Evolutionary conservation across 2,113 vertebrate species (phyloP), one percentile per base, ranked within the genome.

Genomic region (Forbesichthys papilliferus): DNA sequence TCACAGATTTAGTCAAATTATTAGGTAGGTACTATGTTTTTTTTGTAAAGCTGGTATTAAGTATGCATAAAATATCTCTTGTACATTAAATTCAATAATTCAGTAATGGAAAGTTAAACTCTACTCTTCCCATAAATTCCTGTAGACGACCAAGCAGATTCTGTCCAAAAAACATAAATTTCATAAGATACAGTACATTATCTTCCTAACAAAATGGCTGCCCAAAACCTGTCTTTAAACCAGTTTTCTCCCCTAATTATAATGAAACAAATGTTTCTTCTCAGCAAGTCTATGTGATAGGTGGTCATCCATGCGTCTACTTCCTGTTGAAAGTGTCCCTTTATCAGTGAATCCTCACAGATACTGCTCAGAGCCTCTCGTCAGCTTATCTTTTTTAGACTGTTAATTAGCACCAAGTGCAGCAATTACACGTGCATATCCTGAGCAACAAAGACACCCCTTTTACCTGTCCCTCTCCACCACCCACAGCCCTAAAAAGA

Each of bases 381-480:
- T 74, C 77, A 63, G 85, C 86, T 89, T 91, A 90, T 91, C 89
- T 84, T 64, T 0, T 68, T 70, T 57, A 14, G 75, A 70, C 75
- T 69, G 80, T 87, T 91, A 90, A 91, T 91, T 90, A 90, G 83
- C 78, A 72, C 51, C 74, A 78, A 88, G 80, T 74, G 81, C 80
- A 59, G 87, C 85, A 88, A 90, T 90, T 90, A 88, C 85, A 79
- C 77, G 86, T 49, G 68, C 80, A 88, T 87, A 86, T 90, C 85
- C 80, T 55, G 33, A 78, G 86, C 83, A 86, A 84, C 78, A 85
- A 85, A 89, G 86, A 79, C 80, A 87, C 85, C 52, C 36, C 5
- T 33, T 68, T 69, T 56, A 64, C 73, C 77, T 70, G 66, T 55
- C 34, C 59, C 34, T 70, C 3, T 9, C 47, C 14, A 52, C 55